A percentile compares a stretch with the other conserved stretches of the same genome.
These are phyloP conservation scores for Eospalax fontanierii DNA, from an alignment of 2,797 vertebrate species.

Conservation along the genomic window DNA sequence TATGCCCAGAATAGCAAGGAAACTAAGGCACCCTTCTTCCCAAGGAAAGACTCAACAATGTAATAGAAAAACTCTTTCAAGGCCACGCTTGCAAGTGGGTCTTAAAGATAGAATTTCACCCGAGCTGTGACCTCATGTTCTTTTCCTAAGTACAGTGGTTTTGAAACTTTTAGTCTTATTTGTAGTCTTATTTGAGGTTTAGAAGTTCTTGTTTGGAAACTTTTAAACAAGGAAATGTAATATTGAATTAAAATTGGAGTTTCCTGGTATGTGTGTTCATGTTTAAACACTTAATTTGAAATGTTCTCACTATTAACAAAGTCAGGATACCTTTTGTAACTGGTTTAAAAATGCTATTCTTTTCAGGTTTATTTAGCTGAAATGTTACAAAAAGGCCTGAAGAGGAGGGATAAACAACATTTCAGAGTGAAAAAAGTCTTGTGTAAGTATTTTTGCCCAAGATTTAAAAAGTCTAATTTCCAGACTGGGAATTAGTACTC, in stretches of 20 bases:
- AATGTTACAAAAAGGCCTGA: slow-evolving; percentile 42
- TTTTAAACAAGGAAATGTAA: not conserved
- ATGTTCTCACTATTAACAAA: not conserved
- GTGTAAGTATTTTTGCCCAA: slow-evolving; percentile 72
- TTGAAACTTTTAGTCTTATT: slow-evolving; percentile 39
- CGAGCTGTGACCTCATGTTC: not conserved
- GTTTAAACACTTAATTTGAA: slow-evolving; percentile 53
- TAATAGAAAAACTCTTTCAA: not conserved
- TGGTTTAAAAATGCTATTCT: slow-evolving; percentile 59
- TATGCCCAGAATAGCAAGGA: not conserved
- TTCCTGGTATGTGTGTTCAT: not conserved
- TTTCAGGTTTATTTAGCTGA: slow-evolving; percentile 79
- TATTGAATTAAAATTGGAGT: slow-evolving; percentile 5
- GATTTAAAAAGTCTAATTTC: not conserved
- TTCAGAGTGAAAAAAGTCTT: slow-evolving; percentile 35
- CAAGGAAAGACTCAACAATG: not conserved
- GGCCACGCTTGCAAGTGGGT: not conserved
- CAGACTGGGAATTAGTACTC: not conserved
- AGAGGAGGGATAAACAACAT: slow-evolving; percentile 66
- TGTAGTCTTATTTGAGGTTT: slow-evolving; percentile 50
- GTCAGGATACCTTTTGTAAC: slow-evolving; percentile 19
- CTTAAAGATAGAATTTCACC: slow-evolving; percentile 6
- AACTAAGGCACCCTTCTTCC: not conserved
- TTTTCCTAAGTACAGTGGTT: not conserved
- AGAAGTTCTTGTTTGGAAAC: slow-evolving; percentile 57